A percentile compares a stretch with the other conserved stretches of the same genome.
phyloP scores from a whole-genome alignment of 2,113 vertebrate species.

The Garra rufa region DNA sequence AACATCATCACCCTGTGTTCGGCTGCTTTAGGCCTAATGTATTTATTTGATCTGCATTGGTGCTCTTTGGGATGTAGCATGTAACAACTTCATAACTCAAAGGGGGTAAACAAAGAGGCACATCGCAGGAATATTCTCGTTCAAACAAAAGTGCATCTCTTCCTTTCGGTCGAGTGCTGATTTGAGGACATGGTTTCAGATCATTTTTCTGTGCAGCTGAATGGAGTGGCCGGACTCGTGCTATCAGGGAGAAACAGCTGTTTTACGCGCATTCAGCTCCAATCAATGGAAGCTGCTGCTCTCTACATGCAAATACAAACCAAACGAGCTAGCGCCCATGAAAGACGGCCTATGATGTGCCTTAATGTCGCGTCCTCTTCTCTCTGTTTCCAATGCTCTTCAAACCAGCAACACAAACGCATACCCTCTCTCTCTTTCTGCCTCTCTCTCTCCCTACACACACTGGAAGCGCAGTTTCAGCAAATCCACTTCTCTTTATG shows the following conservation, averaged over 20 bases:
- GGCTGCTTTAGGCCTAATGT: slow-evolving; percentile 6
- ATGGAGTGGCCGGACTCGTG: slow-evolving; percentile 46
- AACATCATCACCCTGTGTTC: not conserved
- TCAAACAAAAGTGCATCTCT: slow-evolving; percentile 32
- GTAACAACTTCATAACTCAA: slow-evolving; percentile 33
- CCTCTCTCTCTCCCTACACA: slow-evolving; percentile 32
- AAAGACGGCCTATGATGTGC: slow-evolving; percentile 40
- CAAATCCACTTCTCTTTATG: slow-evolving; percentile 62
- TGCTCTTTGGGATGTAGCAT: slow-evolving; percentile 23
- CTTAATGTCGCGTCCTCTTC: slow-evolving; percentile 61
- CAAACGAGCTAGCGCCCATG: slow-evolving; percentile 49
- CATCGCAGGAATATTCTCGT: not conserved
- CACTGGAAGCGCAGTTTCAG: slow-evolving; percentile 66
- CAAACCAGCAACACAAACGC: not conserved
- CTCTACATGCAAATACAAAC: slow-evolving; percentile 53
- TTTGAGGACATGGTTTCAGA: slow-evolving; percentile 55
- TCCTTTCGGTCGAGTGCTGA: slow-evolving; percentile 46
- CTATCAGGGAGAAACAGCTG: slow-evolving; percentile 60
- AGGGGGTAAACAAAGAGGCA: slow-evolving; percentile 33
- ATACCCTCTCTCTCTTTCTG: not conserved
- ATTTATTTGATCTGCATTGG: slow-evolving; percentile 34
- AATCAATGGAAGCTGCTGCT: slow-evolving; percentile 54
- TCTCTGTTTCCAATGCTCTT: slow-evolving; percentile 46
- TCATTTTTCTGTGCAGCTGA: slow-evolving; percentile 46
- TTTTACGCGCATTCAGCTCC: slow-evolving; percentile 55